These are phyloP conservation scores for Harpalus rufipes DNA, from an alignment of 2,888 invertebrate species.

Conservation along the genomic window DNA sequence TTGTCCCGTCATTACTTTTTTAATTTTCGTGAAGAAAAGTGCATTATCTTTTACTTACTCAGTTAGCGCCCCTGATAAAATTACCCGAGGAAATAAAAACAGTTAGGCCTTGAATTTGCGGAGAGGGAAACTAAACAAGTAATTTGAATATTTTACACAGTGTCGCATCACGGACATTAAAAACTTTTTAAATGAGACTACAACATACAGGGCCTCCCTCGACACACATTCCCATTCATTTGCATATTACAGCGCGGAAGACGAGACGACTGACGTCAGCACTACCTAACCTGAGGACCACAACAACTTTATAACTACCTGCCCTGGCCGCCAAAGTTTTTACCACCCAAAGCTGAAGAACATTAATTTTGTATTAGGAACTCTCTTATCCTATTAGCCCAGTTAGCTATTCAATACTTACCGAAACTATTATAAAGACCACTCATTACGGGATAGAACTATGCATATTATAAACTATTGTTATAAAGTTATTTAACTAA, in stretches of 20 bases:
- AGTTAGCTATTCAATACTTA: not conserved
- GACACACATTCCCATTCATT: constrained; percentile 70
- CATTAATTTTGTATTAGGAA: constrained; percentile 3
- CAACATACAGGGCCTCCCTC: constrained; percentile 70
- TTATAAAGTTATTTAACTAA: too few relatives aligned
- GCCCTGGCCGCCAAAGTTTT: not conserved
- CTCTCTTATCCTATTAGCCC: not conserved
- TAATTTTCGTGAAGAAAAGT: constrained; percentile 63
- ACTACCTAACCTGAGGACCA: not conserved
- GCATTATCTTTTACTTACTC: constrained; percentile 66
- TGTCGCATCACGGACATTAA: constrained; percentile 70
- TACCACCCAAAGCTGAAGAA: not conserved
- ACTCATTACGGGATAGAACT: not conserved
- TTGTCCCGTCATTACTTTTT: constrained; percentile 26
- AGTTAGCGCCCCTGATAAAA: constrained; percentile 65
- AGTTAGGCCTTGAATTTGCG: constrained; percentile 38
- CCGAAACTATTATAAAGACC: not conserved
- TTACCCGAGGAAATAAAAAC: constrained; percentile 64
- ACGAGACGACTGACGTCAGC: constrained; percentile 55
- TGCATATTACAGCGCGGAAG: constrained; percentile 69
- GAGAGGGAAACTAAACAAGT: constrained; percentile 69
- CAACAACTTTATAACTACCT: constrained; percentile 2
- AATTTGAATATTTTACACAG: constrained; percentile 70
- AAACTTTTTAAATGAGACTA: constrained; percentile 70
- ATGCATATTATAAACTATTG: too few relatives aligned